Evolutionary conservation across 2,113 vertebrate species (phyloP), one percentile per base, ranked within the genome.

Genomic region (Sylvietta virens): DNA sequence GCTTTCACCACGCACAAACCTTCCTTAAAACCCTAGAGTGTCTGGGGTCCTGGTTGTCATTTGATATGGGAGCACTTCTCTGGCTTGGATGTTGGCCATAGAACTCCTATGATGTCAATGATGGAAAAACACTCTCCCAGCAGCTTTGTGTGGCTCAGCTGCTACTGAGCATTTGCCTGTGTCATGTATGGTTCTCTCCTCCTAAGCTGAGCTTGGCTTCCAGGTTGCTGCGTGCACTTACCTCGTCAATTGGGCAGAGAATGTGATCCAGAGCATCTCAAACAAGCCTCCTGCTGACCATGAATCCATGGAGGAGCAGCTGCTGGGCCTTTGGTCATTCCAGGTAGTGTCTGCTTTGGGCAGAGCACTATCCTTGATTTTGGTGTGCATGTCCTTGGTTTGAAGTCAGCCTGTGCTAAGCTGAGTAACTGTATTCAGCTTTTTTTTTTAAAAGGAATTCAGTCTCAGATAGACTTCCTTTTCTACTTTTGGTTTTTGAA

Each of bases 211-310:
- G 0, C 28, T 70, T 51, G 28, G 31, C 47, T 69, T 70, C 17
- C n/a, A 47, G n/a, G 35, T 0, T 2, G 13, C 74, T 11, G 12
- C 0, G 0, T 4, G 15, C 2, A 0, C 42, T 79, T 54, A 60
- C 76, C 69, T 64, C 35, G 24, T 50, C 58, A 13, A 11, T 11
- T 0, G 5, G 40, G 57, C 21, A 27, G 33, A 45, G 20, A 35
- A 23, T 0, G 0, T 0, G 1, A 6, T 18, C 53, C 54, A 61
- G 56, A 79, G 28, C 50, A 11, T 30, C 3, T 3, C 13, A 2
- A 31, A 31, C 30, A 28, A 51, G n/a, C 7, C 21, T 15, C n/a
- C 35, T 4, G 2, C 19, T 24, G 27, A 22, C 58, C 58, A 28
- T 1, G 2, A 33, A 5, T 60, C 54, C 19, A 0, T 24, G 28